Evolutionary conservation across 1,140 invertebrate genomes (phyloP), one percentile per base, ranked within the genome.

Genomic region (Araneus ventricosus): DNA sequence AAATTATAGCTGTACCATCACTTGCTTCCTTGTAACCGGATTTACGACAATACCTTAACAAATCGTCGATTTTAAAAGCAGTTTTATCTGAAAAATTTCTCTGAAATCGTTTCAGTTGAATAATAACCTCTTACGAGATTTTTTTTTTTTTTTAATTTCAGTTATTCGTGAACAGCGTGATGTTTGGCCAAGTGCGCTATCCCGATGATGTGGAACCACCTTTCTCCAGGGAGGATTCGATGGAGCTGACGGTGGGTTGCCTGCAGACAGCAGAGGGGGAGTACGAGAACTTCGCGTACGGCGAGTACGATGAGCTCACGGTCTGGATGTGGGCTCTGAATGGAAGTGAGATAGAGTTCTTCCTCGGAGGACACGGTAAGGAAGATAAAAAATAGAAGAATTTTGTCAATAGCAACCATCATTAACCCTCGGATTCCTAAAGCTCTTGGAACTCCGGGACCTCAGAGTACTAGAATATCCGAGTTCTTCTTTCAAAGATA

Each of bases 351-450:
- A 94, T 52, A 30, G 5, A 61, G 61, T 95, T 86, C 87, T 95
- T 94, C 84, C 52, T 94, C 4, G 95, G 95, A 0, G 94, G 94
- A 17, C 94, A 94, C 87, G 93, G 94, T 95, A 88, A 94, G 94
- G 30, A 37, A 37, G 10, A 34, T 20, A 20, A 75, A 80, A 34
- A 0, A 27, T 34, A 4, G 14, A 75, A 34, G n/a, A 0, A 30
- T 75, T 75, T 34, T n/a, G n/a, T n/a, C n/a, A n/a, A n/a, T n/a
- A n/a, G n/a, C n/a, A n/a, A n/a, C n/a, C n/a, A n/a, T n/a, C n/a
- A n/a, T n/a, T n/a, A n/a, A n/a, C n/a, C n/a, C n/a, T n/a, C n/a
- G n/a, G n/a, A n/a, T n/a, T n/a, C n/a, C n/a, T n/a, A n/a, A n/a
- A n/a, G n/a, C n/a, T n/a, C n/a, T n/a, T n/a, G n/a, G n/a, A n/a